phyloP scores from a whole-genome alignment of 2,797 vertebrate genomes.

The Margarornis squamiger region DNA sequence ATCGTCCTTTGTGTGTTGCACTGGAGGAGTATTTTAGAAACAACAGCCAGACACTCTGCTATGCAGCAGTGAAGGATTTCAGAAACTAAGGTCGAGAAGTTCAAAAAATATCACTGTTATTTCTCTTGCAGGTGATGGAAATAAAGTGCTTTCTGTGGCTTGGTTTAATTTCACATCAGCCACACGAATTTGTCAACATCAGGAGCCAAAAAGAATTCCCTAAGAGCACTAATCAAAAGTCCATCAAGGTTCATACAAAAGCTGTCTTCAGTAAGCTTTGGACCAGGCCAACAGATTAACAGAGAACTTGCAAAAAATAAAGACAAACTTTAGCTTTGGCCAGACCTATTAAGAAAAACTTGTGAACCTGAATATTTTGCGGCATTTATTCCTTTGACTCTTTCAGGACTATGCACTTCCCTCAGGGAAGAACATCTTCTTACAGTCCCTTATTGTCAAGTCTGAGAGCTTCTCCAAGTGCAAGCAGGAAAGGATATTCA shows the following conservation, averaged over 20 bases:
- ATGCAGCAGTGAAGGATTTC: not conserved
- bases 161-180: not conserved
- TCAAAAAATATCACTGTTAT: rapidly evolving
- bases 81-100: not conserved
- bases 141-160: not conserved
- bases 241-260: not conserved
- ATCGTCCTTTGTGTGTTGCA: not conserved
- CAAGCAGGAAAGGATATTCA: not conserved
- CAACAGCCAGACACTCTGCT: not conserved
- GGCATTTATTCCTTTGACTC: not conserved
- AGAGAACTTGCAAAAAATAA: not conserved
- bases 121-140: not conserved
- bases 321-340: not conserved
- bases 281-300: not conserved
- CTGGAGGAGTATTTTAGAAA: not conserved
- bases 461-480: not conserved
- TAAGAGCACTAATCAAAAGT: not conserved
- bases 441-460: rapidly evolving
- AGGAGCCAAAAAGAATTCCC: not conserved
- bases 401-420: not conserved
- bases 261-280: not conserved
- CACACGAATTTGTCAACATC: not conserved
- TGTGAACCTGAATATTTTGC: not conserved
- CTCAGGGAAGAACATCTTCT: not conserved
- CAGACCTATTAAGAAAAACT: not conserved